Percentiles rank a stretch among this genome's conserved stretches.
phyloP scores from a whole-genome alignment of 35 echinoderm and acorn worm genomes.

The Eucidaris tribuloides region DNA sequence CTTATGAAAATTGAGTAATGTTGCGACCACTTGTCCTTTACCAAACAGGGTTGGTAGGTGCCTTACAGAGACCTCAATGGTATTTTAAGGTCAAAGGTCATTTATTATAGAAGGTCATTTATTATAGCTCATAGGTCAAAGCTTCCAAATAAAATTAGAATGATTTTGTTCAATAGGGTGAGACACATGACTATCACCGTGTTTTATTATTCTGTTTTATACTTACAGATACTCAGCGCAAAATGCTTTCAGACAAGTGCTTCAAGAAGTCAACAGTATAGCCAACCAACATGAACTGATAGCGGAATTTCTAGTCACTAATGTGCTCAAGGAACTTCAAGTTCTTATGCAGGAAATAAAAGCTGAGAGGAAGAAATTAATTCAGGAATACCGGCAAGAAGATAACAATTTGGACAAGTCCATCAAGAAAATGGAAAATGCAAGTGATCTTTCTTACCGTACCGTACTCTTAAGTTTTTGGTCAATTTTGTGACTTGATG shows the following conservation, averaged over 20 bases:
- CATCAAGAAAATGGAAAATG: conserved; percentile 73
- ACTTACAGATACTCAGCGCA: conserved; percentile 64
- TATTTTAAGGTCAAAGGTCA: too few species aligned
- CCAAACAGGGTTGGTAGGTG: too few species aligned
- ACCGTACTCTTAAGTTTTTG: too few species aligned
- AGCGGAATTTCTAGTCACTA: conserved; percentile 34
- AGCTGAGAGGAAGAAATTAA: conserved; percentile 69
- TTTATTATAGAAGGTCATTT: too few species aligned
- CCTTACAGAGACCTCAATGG: too few species aligned
- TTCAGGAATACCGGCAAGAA: conserved; percentile 61
- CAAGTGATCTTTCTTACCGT: too few species aligned
- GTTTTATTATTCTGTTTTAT: background rate
- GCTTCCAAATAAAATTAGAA: too few species aligned
- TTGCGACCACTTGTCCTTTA: too few species aligned
- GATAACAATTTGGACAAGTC: conserved; percentile 63
- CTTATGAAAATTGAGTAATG: too few species aligned
- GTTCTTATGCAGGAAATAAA: conserved; percentile 49
- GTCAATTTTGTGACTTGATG: too few species aligned
- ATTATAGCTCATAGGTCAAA: too few species aligned
- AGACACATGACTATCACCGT: background rate
- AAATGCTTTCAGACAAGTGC: conserved; percentile 49
- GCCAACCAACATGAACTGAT: conserved; percentile 88
- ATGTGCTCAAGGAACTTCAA: conserved; percentile 73
- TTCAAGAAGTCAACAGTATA: conserved; percentile 68
- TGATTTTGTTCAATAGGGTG: too few species aligned